Evolutionary conservation across 2,888 invertebrate species (phyloP).

Genomic region (Noctuana brunneofusca): DNA sequence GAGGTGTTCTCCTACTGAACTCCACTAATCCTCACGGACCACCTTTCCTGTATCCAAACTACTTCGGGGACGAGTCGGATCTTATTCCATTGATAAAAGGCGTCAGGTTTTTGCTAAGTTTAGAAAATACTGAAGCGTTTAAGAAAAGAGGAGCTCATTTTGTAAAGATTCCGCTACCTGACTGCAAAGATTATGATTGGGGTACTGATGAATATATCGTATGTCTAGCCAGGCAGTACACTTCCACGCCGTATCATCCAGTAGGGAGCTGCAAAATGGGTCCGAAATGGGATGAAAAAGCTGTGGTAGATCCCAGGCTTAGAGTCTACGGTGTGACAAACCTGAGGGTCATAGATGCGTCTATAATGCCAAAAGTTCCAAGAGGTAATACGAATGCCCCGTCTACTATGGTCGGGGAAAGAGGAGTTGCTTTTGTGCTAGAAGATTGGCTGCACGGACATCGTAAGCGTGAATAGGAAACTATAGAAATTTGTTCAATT

Average conservation of each 20-base stretch:
- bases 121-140: constrained; percentile 83
- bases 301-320: constrained; percentile 87
- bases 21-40: constrained; percentile 85
- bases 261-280: constrained; percentile 78
- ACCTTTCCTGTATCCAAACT: constrained; percentile 87
- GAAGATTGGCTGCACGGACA: constrained; percentile 55
- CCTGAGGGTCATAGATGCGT: constrained; percentile 88
- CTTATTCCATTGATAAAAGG: constrained; percentile 82
- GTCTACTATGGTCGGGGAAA: constrained; percentile 57
- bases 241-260: constrained; percentile 70
- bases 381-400: constrained; percentile 93
- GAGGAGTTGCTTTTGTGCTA: constrained; percentile 54
- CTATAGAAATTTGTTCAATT: not conserved
- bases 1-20: constrained; percentile 84
- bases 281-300: constrained; percentile 73
- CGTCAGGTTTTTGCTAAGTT: constrained; percentile 78
- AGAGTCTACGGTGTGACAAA: constrained; percentile 83
- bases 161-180: constrained; percentile 76
- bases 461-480: not conserved
- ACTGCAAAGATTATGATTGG: constrained; percentile 82
- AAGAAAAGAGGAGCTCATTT: constrained; percentile 79
- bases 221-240: constrained; percentile 84
- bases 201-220: constrained; percentile 85
- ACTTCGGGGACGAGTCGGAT: constrained; percentile 83
- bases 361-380: constrained; percentile 90